phyloP scores from a whole-genome alignment of 2,113 vertebrate genomes.

The Dermatemys mawii region DNA sequence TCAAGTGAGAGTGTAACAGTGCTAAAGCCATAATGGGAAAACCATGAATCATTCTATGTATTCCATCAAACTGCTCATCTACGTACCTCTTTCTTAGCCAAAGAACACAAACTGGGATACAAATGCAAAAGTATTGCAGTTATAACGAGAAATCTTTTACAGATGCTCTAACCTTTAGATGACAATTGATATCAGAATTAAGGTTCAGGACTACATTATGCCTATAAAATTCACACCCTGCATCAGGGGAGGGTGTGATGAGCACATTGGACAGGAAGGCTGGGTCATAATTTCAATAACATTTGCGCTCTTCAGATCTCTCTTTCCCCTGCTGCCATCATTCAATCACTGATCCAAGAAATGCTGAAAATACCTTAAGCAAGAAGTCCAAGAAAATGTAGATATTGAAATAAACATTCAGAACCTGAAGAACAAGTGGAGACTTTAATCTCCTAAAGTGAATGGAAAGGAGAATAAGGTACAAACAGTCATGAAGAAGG shows the following conservation, averaged over 20 bases:
- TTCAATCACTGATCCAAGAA: neutral
- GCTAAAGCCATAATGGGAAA: constrained; percentile 61
- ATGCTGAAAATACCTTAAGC: neutral
- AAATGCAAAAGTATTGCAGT: neutral
- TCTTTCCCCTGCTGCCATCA: neutral
- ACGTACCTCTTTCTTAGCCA: constrained; percentile 36
- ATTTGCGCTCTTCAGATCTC: neutral
- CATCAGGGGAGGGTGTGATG: neutral
- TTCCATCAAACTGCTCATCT: constrained; percentile 8
- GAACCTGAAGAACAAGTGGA: neutral
- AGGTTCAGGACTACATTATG: neutral
- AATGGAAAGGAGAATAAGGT: neutral
- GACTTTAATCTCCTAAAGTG: neutral
- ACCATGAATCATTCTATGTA: constrained; percentile 61
- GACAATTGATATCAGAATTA: neutral
- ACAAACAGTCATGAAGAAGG: neutral
- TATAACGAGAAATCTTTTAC: neutral
- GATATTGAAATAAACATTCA: neutral
- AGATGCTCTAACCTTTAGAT: constrained; percentile 1
- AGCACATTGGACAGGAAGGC: neutral
- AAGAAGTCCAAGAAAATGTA: neutral
- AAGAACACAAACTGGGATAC: neutral
- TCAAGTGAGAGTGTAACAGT: constrained; percentile 46
- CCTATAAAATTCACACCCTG: neutral
- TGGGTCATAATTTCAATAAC: neutral